Percentiles rank a stretch among this genome's conserved stretches.
Conservation (phyloP, 2,797 vertebrate species). For the Cryptoprocta ferox region DNA sequence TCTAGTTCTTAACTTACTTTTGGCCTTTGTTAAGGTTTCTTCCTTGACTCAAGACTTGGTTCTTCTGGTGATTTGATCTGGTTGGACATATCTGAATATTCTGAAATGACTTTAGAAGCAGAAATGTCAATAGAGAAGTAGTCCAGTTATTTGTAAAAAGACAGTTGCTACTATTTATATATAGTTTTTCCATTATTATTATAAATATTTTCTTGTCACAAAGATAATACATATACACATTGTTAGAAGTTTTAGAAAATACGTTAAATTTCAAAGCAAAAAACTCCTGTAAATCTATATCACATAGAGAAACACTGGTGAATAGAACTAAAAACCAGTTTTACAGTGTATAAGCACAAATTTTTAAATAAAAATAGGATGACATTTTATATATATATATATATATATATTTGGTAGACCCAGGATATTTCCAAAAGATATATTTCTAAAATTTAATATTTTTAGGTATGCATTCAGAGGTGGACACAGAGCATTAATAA, state of each 20-base stretch:
- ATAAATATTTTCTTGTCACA: conserved; percentile 21
- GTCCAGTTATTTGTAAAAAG: neutral
- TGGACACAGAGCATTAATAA: neutral
- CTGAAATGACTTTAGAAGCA: neutral
- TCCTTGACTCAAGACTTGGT: neutral
- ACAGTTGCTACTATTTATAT: neutral
- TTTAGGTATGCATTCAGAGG: neutral
- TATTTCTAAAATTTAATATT: conserved; percentile 28
- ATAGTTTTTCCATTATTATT: neutral
- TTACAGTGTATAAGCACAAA: neutral
- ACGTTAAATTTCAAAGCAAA: conserved; percentile 34
- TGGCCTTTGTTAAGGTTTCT: neutral
- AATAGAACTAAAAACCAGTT: conserved; percentile 15
- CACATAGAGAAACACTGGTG: neutral
- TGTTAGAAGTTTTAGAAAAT: conserved; percentile 41
- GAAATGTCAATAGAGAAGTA: neutral
- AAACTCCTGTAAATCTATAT: neutral
- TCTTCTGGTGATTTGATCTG: neutral
- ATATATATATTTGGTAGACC: neutral
- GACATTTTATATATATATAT: neutral
- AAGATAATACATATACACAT: neutral
- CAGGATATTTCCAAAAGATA: neutral
- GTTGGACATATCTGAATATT: neutral
- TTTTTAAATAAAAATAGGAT: conserved; percentile 20
- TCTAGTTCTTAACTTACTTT: neutral